Percentiles rank a stretch among this genome's conserved stretches.
phyloP scores from a whole-genome alignment of 2,888 invertebrate species.

The Limenitis camilla region DNA sequence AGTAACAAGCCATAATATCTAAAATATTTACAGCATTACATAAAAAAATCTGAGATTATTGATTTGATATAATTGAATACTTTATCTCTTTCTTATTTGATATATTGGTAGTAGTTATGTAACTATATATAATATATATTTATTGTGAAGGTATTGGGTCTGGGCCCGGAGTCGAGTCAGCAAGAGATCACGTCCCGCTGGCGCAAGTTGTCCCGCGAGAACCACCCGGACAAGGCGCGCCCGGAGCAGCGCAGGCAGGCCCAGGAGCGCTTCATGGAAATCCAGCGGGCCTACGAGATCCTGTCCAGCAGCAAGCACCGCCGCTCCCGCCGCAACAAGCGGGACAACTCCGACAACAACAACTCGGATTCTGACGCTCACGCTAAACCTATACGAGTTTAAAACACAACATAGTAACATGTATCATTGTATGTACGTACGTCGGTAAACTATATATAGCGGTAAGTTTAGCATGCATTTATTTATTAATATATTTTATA shows the following conservation, averaged over 20 bases:
- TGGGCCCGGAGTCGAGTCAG: slow-evolving; percentile 87
- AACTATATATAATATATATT: slow-evolving; percentile 4
- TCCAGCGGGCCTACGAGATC: slow-evolving; percentile 93
- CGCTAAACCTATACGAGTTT: not conserved
- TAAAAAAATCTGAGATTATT: too few species aligned
- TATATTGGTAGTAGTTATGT: too few species aligned
- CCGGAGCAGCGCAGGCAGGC: slow-evolving; percentile 80
- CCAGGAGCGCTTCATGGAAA: slow-evolving; percentile 92
- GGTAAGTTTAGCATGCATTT: not conserved
- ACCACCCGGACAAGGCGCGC: slow-evolving; percentile 94
- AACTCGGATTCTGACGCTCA: not conserved
- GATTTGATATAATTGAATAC: too few species aligned
- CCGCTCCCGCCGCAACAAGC: slow-evolving; percentile 82
- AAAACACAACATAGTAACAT: not conserved
- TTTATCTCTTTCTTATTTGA: too few species aligned
- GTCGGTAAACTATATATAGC: not conserved
- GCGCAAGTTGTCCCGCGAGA: slow-evolving; percentile 86
- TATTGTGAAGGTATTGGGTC: slow-evolving; percentile 77
- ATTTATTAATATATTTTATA: not conserved
- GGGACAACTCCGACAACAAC: slow-evolving; percentile 69
- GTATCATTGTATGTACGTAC: too few species aligned
- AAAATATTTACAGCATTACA: not conserved
- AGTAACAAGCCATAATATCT: not conserved
- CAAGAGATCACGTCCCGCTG: slow-evolving; percentile 89
- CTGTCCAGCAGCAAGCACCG: slow-evolving; percentile 88